Evolutionary conservation across 23 tunicate species (phyloP).

Genomic region (Halocynthia roretzi): DNA sequence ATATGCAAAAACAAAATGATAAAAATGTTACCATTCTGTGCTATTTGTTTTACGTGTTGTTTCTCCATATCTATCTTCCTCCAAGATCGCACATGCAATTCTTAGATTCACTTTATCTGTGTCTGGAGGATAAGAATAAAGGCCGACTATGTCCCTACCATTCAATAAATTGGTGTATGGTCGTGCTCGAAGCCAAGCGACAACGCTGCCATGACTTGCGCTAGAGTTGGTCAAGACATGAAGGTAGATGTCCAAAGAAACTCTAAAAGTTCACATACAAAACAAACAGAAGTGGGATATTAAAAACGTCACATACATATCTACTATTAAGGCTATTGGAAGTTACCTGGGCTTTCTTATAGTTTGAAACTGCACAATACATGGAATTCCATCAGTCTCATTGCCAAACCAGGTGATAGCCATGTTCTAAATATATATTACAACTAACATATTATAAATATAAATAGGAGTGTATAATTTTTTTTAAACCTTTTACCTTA

Average conservation of each 20-base stretch:
- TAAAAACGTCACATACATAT: not conserved
- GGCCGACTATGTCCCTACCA: not conserved
- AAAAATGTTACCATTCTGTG: not conserved
- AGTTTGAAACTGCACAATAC: slow-evolving; percentile 38
- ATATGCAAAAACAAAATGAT: not conserved
- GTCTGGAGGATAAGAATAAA: not conserved
- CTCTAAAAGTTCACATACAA: not conserved
- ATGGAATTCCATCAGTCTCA: slow-evolving; percentile 41
- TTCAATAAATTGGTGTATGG: not conserved
- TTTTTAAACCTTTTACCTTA: not conserved
- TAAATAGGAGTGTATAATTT: not conserved
- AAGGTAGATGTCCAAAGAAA: not conserved
- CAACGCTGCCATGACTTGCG: not conserved
- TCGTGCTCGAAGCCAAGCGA: not conserved
- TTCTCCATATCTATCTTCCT: not conserved
- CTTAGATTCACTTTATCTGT: not conserved
- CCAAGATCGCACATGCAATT: not conserved
- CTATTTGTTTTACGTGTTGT: not conserved
- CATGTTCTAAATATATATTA: slow-evolving; percentile 15
- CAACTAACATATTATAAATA: not conserved
- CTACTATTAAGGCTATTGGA: not conserved
- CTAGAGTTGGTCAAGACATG: not conserved
- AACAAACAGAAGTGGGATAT: no score
- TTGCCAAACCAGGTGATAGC: slow-evolving; percentile 54
- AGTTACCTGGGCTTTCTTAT: slow-evolving; percentile 22